Base-by-base conservation (phyloP, 2,888 invertebrate genomes). In the Rutpela maculata region DNA sequence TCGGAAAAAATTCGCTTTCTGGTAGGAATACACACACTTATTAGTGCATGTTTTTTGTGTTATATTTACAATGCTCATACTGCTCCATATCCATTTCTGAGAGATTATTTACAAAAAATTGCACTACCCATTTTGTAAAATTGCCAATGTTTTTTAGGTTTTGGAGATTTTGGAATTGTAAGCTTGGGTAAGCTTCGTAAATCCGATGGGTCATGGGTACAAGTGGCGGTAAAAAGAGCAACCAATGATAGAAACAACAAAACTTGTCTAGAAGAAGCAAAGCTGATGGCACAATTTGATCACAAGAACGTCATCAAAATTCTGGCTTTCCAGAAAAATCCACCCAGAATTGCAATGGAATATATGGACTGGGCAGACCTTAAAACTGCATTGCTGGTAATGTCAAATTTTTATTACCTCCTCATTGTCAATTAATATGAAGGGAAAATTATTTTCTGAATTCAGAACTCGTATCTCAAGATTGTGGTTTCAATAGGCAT, bases 291-390 rank as follows among this genome's bases (percentile, higher is more conserved):
- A 4, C n/a, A 72, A 11, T 35, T 77, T 2, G 35, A 78, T n/a
- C 80, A 80, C 50, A 56, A 74, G 10, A 80, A 80, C 50, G 69
- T 80, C 10, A 26, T 80, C 17, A 74, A 76, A 38, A 69, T 80
- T 12, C 17, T 80, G 35, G 77, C 69, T 0, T 55, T 78, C 19
- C 68, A 69, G 11, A 63, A 50, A 26, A 9, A 38, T 0, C 69
- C 72, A 0, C 59, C 63, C 31, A 65, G 22, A 22, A 76, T 80
- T 19, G 69, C 74, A 1, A 68, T 78, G 43, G 80, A 80, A 56
- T 26, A 50, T n/a, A 66, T 80, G 69, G 69, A 72, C 9, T 11
- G 38, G 5, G 69, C 74, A 50, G 43, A 69, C 60, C 17, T 79
- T 12, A 1, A 1, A 10, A 4, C 65, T 11, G 73, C 68, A 9